A percentile compares a stretch with the other conserved stretches of the same genome.
phyloP scores from a whole-genome alignment of 2,888 invertebrate species.

The Matsumyia berberina region DNA sequence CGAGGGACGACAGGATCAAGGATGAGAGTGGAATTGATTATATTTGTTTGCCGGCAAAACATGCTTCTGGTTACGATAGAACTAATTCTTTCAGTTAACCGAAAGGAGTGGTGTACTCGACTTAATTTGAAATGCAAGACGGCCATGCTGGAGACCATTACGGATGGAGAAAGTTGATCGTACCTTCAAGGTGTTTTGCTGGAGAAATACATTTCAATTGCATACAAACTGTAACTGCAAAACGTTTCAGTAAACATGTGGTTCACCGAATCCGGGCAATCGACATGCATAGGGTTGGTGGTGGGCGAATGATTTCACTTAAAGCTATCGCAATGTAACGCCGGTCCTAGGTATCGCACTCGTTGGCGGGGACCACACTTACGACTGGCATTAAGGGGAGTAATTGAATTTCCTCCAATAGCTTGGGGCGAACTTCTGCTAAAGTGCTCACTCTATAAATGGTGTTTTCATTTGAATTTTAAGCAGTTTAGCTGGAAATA shows the following conservation, averaged over 20 bases:
- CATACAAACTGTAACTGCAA: neutral
- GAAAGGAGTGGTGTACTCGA: constrained; percentile 38
- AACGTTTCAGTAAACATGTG: neutral
- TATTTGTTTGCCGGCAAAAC: constrained; percentile 67
- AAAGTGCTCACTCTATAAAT: constrained; percentile 23
- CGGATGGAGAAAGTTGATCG: constrained; percentile 22
- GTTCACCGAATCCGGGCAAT: neutral
- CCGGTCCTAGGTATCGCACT: neutral
- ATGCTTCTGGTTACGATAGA: constrained; percentile 63
- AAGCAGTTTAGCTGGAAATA: constrained; percentile 27
- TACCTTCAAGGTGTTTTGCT: constrained; percentile 36
- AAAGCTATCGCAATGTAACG: neutral
- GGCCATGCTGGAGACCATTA: neutral
- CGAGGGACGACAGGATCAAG: constrained; percentile 40
- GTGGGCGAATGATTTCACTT: neutral
- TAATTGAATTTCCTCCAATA: constrained; percentile 21
- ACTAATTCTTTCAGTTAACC: constrained; percentile 61
- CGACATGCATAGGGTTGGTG: neutral
- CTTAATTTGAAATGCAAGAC: constrained; percentile 63
- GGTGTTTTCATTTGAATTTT: constrained; percentile 53
- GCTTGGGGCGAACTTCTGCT: constrained; percentile 3
- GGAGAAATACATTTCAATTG: constrained; percentile 27
- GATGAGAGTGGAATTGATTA: constrained; percentile 69
- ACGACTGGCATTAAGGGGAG: constrained; percentile 1
- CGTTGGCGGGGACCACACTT: neutral